A percentile compares a stretch with the other conserved stretches of the same genome.
These are phyloP conservation scores for Euwallacea similis DNA, from an alignment of 1,140 invertebrate genomes.

Conservation along the genomic window DNA sequence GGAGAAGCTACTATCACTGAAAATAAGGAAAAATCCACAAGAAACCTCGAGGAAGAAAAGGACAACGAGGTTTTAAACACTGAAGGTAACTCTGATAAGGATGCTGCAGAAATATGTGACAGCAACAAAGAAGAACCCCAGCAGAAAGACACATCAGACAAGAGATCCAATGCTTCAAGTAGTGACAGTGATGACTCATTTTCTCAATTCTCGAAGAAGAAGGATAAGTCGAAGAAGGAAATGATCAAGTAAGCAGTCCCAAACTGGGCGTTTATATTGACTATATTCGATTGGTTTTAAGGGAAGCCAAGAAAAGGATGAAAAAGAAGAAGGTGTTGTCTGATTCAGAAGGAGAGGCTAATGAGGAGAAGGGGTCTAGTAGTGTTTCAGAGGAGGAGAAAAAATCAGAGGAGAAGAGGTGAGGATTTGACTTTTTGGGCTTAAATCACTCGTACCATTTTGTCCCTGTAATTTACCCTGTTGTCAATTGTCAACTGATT, in stretches of 20 bases:
- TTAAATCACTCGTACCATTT: too few relatives aligned
- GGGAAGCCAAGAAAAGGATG: constrained; percentile 36
- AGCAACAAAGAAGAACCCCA: neutral
- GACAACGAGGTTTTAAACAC: neutral
- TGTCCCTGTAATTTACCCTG: too few relatives aligned
- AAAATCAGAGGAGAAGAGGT: neutral
- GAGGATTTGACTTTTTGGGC: too few relatives aligned
- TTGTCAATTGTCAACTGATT: too few relatives aligned
- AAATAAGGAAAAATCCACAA: neutral
- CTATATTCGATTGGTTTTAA: constrained; percentile 19
- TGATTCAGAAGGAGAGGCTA: constrained; percentile 28
- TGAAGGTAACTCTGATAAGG: constrained; percentile 5
- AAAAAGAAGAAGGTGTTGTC: constrained; percentile 34
- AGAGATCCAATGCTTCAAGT: constrained; percentile 1
- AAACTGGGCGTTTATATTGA: neutral
- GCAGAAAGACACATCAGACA: neutral
- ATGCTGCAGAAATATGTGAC: neutral
- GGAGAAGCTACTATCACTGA: constrained; percentile 11
- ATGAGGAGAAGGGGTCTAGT: constrained; percentile 1
- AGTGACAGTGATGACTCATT: constrained; percentile 44
- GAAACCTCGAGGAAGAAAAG: constrained; percentile 10
- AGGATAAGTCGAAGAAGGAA: constrained; percentile 31
- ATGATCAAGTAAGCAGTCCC: constrained; percentile 17
- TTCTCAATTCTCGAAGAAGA: constrained; percentile 37
- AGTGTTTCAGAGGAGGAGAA: neutral